Conservation (phyloP, 2,113 vertebrate species). For the Chloropsis hardwickii region DNA sequence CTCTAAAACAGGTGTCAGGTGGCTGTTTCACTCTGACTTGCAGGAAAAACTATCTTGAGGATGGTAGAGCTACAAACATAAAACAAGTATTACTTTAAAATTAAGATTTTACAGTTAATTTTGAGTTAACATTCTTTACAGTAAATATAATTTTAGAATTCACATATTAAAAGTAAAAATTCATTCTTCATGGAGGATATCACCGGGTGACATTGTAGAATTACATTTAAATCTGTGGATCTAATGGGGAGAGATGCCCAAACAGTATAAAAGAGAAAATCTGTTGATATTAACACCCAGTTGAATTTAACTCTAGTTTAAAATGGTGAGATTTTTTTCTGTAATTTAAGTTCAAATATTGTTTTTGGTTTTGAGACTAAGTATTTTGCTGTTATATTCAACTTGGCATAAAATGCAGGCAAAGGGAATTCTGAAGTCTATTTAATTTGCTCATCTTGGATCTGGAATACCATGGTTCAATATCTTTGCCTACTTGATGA, state of each 20-base stretch:
- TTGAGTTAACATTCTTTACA: not conserved
- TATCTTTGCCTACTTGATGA: not conserved
- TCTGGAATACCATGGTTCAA: not conserved
- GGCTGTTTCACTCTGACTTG: not conserved
- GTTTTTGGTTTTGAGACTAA: fast-evolving
- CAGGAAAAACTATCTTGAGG: not conserved
- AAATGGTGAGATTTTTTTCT: not conserved
- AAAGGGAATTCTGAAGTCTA: not conserved
- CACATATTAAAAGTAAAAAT: not conserved
- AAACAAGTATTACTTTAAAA: not conserved
- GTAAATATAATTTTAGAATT: not conserved
- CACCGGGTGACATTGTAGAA: not conserved
- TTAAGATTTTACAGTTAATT: not conserved
- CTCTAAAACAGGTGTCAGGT: not conserved
- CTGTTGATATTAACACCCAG: not conserved
- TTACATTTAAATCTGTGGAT: not conserved
- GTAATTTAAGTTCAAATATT: not conserved
- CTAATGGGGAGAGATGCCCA: not conserved
- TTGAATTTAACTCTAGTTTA: not conserved
- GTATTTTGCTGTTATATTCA: not conserved
- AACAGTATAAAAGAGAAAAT: not conserved
- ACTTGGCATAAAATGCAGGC: not conserved
- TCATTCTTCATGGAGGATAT: not conserved
- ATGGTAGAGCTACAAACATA: not conserved
- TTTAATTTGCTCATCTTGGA: not conserved